These are phyloP conservation scores for Cephalotes varians DNA, from an alignment of 2,888 invertebrate genomes.

Conservation along the genomic window DNA sequence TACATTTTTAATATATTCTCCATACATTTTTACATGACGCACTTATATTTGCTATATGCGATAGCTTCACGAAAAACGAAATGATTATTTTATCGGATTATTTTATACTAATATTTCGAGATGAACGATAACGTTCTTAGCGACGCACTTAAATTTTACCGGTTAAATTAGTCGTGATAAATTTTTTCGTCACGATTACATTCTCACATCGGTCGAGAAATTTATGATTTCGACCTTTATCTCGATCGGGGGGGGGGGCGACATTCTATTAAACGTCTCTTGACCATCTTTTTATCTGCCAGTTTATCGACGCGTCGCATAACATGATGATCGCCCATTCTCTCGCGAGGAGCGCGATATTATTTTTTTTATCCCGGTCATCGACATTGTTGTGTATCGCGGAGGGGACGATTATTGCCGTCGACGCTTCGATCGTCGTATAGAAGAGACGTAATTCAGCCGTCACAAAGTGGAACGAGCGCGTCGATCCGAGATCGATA, in stretches of 20 bases:
- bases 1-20: neutral
- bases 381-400: constrained; percentile 35
- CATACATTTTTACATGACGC: neutral
- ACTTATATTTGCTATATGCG: neutral
- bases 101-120: neutral
- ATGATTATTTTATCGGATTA: neutral
- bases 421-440: constrained; percentile 26
- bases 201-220: neutral
- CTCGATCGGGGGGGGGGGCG: neutral
- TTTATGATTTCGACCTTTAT: constrained; percentile 16
- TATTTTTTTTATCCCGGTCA: constrained; percentile 46
- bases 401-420: constrained; percentile 19
- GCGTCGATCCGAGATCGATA: constrained; percentile 41
- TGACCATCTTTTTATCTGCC: constrained; percentile 36
- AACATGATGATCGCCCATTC: constrained; percentile 8
- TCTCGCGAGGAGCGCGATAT: constrained; percentile 27
- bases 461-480: constrained; percentile 8
- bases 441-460: constrained; percentile 15
- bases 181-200: neutral
- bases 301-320: constrained; percentile 29
- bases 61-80: neutral
- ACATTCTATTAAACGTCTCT: constrained; percentile 30
- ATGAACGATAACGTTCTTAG: neutral
- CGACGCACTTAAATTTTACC: neutral
- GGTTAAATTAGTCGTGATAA: constrained; percentile 15